Evolutionary conservation across 2,113 vertebrate species (phyloP).

Genomic region (Triplophysa siluroides): DNA sequence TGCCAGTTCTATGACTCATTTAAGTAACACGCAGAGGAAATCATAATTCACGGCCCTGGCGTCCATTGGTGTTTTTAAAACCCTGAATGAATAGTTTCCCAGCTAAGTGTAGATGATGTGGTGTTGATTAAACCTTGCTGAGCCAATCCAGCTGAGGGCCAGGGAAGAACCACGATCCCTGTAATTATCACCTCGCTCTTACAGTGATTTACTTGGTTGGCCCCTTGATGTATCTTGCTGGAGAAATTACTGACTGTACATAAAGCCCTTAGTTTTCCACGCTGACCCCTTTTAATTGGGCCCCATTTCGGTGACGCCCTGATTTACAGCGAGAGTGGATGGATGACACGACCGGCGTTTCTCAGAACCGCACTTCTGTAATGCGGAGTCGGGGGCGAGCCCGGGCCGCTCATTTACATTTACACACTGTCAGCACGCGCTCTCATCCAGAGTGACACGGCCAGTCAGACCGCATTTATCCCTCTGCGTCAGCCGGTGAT

Average conservation of each 20-base stretch:
- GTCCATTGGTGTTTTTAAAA: constrained; percentile 50
- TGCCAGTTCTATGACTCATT: constrained; percentile 14
- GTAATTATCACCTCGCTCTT: constrained; percentile 67
- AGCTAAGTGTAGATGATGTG: constrained; percentile 68
- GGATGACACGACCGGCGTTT: constrained; percentile 4
- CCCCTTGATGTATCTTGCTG: constrained; percentile 65
- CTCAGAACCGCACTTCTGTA: constrained; percentile 35
- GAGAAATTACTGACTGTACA: constrained; percentile 63
- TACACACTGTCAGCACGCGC: constrained; percentile 47
- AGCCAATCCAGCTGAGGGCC: constrained; percentile 67
- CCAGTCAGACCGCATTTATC: constrained; percentile 47
- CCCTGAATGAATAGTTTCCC: constrained; percentile 66
- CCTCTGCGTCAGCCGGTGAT: constrained; percentile 19
- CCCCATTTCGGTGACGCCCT: constrained; percentile 62
- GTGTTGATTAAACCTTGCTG: constrained; percentile 66
- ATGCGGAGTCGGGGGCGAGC: constrained; percentile 34
- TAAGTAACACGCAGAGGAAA: constrained; percentile 25
- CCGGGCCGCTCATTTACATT: constrained; percentile 54
- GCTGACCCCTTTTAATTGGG: constrained; percentile 69
- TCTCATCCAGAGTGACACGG: constrained; percentile 45
- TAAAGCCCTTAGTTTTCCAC: constrained; percentile 63
- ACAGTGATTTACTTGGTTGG: constrained; percentile 70
- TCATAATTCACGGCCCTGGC: constrained; percentile 42
- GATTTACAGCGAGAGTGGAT: constrained; percentile 60
- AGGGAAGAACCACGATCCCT: constrained; percentile 64